Base-by-base conservation (phyloP, 2,113 vertebrate genomes). In the Leptobrachium ailaonicum region DNA sequence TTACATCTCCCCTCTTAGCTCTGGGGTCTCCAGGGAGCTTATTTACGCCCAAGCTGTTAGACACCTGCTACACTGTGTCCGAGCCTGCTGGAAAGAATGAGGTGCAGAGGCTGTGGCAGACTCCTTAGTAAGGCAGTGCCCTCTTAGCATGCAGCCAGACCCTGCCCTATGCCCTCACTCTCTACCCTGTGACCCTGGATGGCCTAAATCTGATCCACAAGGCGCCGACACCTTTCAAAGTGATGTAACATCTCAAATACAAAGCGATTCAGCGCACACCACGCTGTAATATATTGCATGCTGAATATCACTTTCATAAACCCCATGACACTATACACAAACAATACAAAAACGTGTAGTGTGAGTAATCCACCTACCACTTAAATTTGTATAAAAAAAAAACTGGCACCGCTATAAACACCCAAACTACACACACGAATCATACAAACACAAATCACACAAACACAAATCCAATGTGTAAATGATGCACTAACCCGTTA, bases 31-130 rank as follows among this genome's bases (percentile, higher is more conserved):
- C 43, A 14, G 56, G 62, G 62, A 73, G 60, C 54, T 73, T 79
- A 79, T 79, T 79, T 73, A 43, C 71, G 77, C 56, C 70, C 70
- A 73, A 10, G 45, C 70, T 66, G 40, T 20, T 66, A 53, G 60
- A 44, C 77, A 79, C 77, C 77, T 79, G 77, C 77, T 79, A 50
- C 53, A 47, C 58, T 79, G 62, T 73, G 47, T 73, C 69, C 77
- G 14, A 79, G 56, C 56, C 40, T 42, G 69, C 45, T 66, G 62
- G 40, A 41, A 41, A 56, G 60, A 79, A 43, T 79, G 62, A 66
- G 77, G 45, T 40, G 44, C 70, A 79, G 54, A 6, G 44, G 13
- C 68, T 42, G 76, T 60, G 68, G 68, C 68, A 79, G 56, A 40
- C 44, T 50, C 56, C 60, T 11, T 60, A 70, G 41, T 47, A 0